phyloP scores from a whole-genome alignment of 2,888 invertebrate genomes.

The Lamellibrachia columna region DNA sequence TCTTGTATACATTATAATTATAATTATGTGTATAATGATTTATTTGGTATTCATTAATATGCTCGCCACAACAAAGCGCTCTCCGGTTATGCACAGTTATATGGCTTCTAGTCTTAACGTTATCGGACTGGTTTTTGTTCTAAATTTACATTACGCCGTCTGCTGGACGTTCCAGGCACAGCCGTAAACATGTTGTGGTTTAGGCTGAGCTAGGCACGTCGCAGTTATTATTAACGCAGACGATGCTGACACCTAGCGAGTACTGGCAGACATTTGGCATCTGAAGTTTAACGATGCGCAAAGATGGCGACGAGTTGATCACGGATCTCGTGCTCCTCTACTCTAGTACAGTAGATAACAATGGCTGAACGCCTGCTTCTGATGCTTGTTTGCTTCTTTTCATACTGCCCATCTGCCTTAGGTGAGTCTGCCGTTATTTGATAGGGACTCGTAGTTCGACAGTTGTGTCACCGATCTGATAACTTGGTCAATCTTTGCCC shows the following conservation, averaged over 20 bases:
- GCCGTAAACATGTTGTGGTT: background rate
- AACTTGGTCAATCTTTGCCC: conserved; percentile 9
- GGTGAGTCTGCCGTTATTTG: conserved; percentile 6
- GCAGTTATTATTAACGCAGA: background rate
- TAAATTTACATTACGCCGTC: too few relatives aligned
- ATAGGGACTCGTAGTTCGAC: background rate
- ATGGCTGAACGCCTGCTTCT: conserved; percentile 16
- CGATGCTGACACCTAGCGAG: conserved; percentile 11
- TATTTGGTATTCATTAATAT: too few relatives aligned
- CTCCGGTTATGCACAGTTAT: too few relatives aligned
- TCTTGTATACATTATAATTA: too few relatives aligned
- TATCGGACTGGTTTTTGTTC: too few relatives aligned
- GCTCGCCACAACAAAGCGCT: too few relatives aligned
- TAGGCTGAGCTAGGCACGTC: background rate
- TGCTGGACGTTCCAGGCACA: background rate
- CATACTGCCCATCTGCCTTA: conserved; percentile 3
- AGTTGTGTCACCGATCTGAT: background rate
- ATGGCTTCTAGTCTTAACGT: too few relatives aligned
- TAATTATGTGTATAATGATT: too few relatives aligned
- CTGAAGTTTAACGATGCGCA: conserved; percentile 12
- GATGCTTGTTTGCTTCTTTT: conserved; percentile 16
- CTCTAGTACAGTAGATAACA: background rate
- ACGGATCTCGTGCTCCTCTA: background rate
- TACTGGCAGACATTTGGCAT: background rate
- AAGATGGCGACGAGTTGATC: background rate